These are phyloP conservation scores for Bergia puertoricense DNA, from an alignment of 92 coral and sea anemone species.

Conservation along the genomic window DNA sequence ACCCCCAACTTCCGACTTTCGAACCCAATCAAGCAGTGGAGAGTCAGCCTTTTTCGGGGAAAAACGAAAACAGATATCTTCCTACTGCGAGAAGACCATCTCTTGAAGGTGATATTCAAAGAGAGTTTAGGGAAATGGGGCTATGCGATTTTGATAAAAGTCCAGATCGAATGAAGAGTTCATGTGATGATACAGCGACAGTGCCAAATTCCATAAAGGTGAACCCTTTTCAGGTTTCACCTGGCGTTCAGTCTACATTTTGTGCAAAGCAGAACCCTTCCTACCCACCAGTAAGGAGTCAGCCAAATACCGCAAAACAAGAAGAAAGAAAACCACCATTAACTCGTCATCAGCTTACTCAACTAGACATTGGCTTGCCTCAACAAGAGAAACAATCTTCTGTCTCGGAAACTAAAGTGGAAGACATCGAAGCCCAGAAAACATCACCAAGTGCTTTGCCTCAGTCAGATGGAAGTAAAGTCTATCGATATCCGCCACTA, in stretches of 20 bases:
- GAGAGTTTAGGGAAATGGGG: conserved; percentile 19
- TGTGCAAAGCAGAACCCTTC: background rate
- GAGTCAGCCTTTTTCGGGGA: background rate
- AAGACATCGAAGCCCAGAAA: background rate
- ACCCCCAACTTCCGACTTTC: background rate
- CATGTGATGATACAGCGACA: conserved; percentile 1
- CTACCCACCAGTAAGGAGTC: background rate
- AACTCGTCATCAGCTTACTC: background rate
- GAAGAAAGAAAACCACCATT: background rate
- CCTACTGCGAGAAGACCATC: background rate
- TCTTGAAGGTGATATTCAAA: background rate
- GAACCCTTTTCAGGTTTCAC: background rate
- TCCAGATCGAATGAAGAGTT: background rate
- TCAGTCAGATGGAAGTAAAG: background rate
- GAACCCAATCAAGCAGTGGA: background rate
- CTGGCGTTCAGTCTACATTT: background rate
- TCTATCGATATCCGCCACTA: background rate
- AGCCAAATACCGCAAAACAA: background rate
- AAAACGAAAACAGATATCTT: background rate
- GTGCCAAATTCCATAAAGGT: background rate
- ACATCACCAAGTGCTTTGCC: background rate
- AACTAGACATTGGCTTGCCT: background rate
- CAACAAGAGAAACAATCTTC: background rate
- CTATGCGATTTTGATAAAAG: conserved; percentile 1
- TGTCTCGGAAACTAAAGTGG: background rate